Evolutionary conservation across 2,797 vertebrate genomes (phyloP).

Genomic region (Amazonetta brasiliensis): DNA sequence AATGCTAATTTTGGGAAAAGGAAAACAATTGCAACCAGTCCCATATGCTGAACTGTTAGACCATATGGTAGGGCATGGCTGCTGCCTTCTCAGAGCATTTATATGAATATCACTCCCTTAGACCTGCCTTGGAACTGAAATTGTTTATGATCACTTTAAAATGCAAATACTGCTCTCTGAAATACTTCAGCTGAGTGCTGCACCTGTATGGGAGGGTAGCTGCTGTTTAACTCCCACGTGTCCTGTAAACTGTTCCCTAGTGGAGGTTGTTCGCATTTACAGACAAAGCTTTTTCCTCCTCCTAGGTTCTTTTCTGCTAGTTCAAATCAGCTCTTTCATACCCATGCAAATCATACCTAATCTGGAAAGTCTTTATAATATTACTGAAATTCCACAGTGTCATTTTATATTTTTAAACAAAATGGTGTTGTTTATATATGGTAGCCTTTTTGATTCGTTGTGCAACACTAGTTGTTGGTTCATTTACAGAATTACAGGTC

Average conservation of each 20-base stretch:
- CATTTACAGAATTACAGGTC: conserved; percentile 2
- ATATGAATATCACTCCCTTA: conserved; percentile 1
- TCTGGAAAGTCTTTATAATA: not conserved
- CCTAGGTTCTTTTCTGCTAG: not conserved
- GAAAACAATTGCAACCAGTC: not conserved
- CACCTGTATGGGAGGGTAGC: not conserved
- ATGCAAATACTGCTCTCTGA: not conserved
- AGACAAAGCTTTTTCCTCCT: not conserved
- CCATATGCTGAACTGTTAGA: conserved; percentile 25
- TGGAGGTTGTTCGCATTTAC: not conserved
- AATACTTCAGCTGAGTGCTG: not conserved
- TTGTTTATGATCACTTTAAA: conserved; percentile 12
- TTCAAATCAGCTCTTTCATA: not conserved
- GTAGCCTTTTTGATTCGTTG: not conserved
- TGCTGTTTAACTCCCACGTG: not conserved
- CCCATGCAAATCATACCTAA: not conserved
- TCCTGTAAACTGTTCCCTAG: not conserved
- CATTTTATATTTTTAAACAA: not conserved
- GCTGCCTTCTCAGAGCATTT: conserved; percentile 32
- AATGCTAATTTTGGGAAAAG: conserved; percentile 35
- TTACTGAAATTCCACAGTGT: not conserved
- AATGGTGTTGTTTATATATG: conserved; percentile 7
- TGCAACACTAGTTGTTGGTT: not conserved
- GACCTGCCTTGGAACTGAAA: not conserved
- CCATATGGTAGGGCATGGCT: conserved; percentile 59